Conservation (phyloP, 2,888 invertebrate genomes). For the Brenthis hecate region DNA sequence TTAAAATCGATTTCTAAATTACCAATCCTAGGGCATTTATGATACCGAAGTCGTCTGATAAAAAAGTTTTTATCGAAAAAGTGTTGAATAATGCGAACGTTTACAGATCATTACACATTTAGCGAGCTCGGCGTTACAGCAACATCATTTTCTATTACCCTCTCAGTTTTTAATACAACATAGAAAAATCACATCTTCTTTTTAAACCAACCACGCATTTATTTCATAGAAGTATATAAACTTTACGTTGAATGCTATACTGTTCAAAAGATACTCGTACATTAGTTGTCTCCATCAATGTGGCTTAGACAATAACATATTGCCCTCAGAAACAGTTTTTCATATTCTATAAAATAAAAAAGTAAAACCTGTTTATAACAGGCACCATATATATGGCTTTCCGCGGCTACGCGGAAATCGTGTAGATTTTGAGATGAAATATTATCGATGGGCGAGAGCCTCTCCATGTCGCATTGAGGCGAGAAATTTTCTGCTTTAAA, state of each 20-base stretch:
- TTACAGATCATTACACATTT: constrained; percentile 32
- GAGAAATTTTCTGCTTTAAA: constrained; percentile 14
- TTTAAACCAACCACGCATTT: too few relatives aligned
- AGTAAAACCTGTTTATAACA: constrained; percentile 15
- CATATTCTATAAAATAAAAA: constrained; percentile 19
- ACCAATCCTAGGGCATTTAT: background rate
- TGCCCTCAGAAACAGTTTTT: constrained; percentile 2
- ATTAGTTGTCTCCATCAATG: background rate
- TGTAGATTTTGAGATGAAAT: constrained; percentile 26
- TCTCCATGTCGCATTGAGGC: constrained; percentile 22
- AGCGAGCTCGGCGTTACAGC: constrained; percentile 11
- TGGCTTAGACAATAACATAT: constrained; percentile 4
- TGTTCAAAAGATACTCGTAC: background rate
- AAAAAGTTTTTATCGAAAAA: constrained; percentile 19
- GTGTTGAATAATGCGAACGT: constrained; percentile 28
- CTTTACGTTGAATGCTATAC: background rate
- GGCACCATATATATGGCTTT: constrained; percentile 20
- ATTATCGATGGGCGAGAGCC: constrained; percentile 25
- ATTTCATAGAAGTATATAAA: too few relatives aligned
- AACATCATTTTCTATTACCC: constrained; percentile 8
- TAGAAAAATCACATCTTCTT: background rate
- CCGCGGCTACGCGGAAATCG: constrained; percentile 16
- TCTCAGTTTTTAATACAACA: background rate
- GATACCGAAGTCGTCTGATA: constrained; percentile 15
- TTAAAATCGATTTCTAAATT: background rate